Percentiles rank a stretch among this genome's conserved stretches.
Evolutionary conservation across 2,113 vertebrate genomes (phyloP).

Genomic region (Alexandromys fortis): DNA sequence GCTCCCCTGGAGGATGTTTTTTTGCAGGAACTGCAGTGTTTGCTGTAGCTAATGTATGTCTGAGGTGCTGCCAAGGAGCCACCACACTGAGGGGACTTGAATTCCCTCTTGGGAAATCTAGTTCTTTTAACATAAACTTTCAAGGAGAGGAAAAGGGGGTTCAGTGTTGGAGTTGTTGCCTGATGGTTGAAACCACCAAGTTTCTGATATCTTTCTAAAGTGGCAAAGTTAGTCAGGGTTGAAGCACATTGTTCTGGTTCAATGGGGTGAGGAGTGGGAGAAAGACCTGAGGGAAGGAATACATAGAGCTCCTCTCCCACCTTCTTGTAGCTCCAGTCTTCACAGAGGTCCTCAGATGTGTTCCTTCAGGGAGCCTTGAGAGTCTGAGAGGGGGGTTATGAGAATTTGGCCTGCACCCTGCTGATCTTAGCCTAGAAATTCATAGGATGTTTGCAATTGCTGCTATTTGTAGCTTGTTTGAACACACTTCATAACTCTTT

Average conservation of each 20-base stretch:
- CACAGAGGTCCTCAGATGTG: neutral
- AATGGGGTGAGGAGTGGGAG: too few relatives aligned
- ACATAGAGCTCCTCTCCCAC: neutral
- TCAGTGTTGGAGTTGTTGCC: neutral
- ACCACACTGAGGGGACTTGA: neutral
- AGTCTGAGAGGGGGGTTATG: neutral
- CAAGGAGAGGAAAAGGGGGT: neutral
- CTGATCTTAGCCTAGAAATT: neutral
- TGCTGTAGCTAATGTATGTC: neutral
- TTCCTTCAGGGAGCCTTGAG: neutral
- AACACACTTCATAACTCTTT: neutral
- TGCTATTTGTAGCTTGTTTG: neutral
- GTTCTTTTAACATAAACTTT: neutral
- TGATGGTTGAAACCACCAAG: neutral
- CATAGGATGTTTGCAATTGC: neutral
- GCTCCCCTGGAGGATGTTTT: neutral
- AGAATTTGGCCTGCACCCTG: neutral
- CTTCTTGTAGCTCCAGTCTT: neutral
- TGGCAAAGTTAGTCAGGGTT: neutral
- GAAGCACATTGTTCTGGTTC: neutral
- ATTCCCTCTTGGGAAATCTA: neutral
- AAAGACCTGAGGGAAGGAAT: neutral
- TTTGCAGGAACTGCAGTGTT: neutral
- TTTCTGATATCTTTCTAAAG: neutral
- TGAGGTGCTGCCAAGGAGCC: neutral